Evolutionary conservation across 2,113 vertebrate species (phyloP), one percentile per base, ranked within the genome.

Genomic region (Oreochromis niloticus): DNA sequence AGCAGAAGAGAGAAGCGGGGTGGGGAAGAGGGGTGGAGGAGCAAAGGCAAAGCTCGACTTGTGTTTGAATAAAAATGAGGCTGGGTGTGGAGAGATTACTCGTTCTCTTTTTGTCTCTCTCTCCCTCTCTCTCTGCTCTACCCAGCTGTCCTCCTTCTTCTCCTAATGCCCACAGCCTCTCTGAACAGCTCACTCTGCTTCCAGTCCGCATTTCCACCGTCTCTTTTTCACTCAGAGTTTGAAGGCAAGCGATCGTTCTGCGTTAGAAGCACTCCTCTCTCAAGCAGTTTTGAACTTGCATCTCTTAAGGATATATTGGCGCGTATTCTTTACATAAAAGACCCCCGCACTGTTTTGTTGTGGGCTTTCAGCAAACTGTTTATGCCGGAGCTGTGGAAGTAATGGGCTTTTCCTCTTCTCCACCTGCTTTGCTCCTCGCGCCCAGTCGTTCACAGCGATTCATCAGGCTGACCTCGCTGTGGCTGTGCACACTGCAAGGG

Each of bases 31-130:
- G 43, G 71, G 86, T 55, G 32, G 78, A 78, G 73, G 73, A 78
- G 73, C 73, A 78, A 78, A 68, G 81, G 90, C 87, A 81, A 84
- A 89, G 87, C 89, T 88, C 2, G 55, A 83, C 84, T 92, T 7
- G 14, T 85, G 87, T 93, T 85, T 93, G 91, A 94, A 94, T 94
- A 93, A 87, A 94, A 91, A 94, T 92, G 89, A 94, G 91, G 82
- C 89, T 85, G 87, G 93, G 90, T 91, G 88, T 88, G 92, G 82
- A 92, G 92, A 93, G 92, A 94, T 94, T 90, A 83, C 81, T 86
- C 87, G 85, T 66, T 92, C 55, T 89, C 52, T 92, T 86, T 91
- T 85, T 92, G 52, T 93, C 79, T 78, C 79, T 85, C 41, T 68
- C 79, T 88, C 24, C 24, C 59, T 39, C 19, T 55, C 82, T 71